Base-by-base conservation (phyloP, 2,888 invertebrate species). In the Cremastinae sp. region DNA sequence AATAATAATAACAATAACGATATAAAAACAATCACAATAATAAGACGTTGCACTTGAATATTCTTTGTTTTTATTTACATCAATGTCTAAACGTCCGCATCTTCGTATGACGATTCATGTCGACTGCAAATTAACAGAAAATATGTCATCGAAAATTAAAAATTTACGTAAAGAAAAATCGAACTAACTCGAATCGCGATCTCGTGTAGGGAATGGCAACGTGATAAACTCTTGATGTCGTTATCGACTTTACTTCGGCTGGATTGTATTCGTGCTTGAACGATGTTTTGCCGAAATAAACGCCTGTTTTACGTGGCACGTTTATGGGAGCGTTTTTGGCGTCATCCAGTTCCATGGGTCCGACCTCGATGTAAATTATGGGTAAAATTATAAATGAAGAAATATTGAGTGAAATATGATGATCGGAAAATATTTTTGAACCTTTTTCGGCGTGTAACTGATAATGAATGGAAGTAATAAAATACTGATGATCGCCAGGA, bases 181-280 rank as follows among this genome's bases (percentile, higher is more conserved):
- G 41, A 37, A 49, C 59, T 65, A 22, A 76, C 76, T 70, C 73
- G 39, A 69, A 73, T 43, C 73, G 69, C 2, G 65, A 20, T 61
- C 73, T 76, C 35, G 73, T 69, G 47, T 61, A 73, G 2, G 73
- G 47, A 47, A 76, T 69, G 39, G 61, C 65, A 1, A 76, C 59
- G 43, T 65, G 73, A 76, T 76, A 73, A 49, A 76, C 65, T 64
- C 53, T 73, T 10, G 76, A 70, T 14, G 76, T 70, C 12, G 61
- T 49, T 16, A 76, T 76, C 8, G 76, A 73, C 49, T 73, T 76
- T 4, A 76, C 76, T 55, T 73, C 73, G 7, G 69, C 10, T 9
- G 47, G 59, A 64, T 65, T 16, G 49, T 76, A 73, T 18, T 55
- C 16, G 0, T 64, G 73, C 18, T 41, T 39, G 14, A 10, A 9